Base-by-base conservation (phyloP, 2,797 vertebrate species). In the Malurus splendens region DNA sequence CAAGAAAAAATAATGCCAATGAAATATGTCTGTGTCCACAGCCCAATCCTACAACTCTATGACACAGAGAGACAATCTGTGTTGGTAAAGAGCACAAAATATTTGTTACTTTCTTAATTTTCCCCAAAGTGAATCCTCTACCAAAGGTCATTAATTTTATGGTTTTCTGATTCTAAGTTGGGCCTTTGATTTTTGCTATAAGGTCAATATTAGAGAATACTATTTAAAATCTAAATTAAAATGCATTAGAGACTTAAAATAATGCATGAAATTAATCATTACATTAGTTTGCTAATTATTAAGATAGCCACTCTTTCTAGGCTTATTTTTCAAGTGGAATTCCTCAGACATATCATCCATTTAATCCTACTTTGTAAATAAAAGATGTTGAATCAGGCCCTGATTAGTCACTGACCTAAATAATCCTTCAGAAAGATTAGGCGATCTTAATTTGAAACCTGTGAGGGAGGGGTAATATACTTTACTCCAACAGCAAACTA, bases 401-500 rank as follows among this genome's bases (percentile, higher is more conserved):
- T 77, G 41, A 82, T 93, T 90, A 87, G 62, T 86, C 87, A 90
- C 62, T 81, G 89, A 89, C 76, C 79, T 90, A 92, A 89, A 90
- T 87, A 93, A 89, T 89, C 82, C 82, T 80, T 80, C 36, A 55
- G 59, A 90, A 93, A 72, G 54, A 86, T 57, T 78, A 88, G 72
- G 48, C 4, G 14, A 88, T 65, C 51, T 73, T 90, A 67, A 85
- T 67, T 82, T 87, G 65, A 82, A 90, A 87, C 33, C 52, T 68
- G 27, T 44, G 32, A 42, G n/a, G 15, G 9, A 59, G 25, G 36
- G 15, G 51, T 57, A 87, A 62, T 42, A 60, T 12, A 25, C 32
- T 54, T 87, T 90, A 38, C 44, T 82, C 47, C 55, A 72, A 52
- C 28, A 87, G 17, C 14, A 67, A 90, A 55, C 39, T 57, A 10